These are phyloP conservation scores for Colistium nudipinnis DNA, from an alignment of 2,113 vertebrate species.

Conservation along the genomic window DNA sequence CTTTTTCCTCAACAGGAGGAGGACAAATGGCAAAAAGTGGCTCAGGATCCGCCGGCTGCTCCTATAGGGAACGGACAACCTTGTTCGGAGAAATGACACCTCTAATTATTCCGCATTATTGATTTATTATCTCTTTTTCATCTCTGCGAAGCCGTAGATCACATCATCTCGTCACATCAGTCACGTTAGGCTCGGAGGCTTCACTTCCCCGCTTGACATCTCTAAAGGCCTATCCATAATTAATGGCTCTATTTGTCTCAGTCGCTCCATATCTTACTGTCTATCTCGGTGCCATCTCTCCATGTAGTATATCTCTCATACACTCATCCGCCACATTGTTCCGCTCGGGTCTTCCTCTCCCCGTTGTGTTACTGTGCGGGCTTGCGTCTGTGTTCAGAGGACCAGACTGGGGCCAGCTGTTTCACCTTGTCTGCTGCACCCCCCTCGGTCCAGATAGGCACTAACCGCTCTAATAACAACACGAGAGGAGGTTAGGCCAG, in stretches of 20 bases:
- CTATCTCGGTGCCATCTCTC: constrained; percentile 39
- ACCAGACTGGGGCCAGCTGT: constrained; percentile 74
- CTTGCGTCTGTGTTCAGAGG: constrained; percentile 54
- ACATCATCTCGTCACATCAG: constrained; percentile 73
- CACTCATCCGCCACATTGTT: constrained; percentile 19
- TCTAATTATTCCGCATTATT: constrained; percentile 79
- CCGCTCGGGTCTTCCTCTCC: constrained; percentile 24
- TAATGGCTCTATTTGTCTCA: constrained; percentile 76
- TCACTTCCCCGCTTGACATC: constrained; percentile 72
- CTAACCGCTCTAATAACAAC: constrained; percentile 73
- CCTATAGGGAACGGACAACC: constrained; percentile 34
- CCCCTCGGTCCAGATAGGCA: constrained; percentile 56
- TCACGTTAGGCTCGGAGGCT: constrained; percentile 70
- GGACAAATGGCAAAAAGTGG: constrained; percentile 58
- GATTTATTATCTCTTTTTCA: constrained; percentile 78
- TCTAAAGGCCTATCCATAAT: constrained; percentile 80
- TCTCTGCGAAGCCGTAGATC: constrained; percentile 69
- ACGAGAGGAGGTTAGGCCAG: constrained; percentile 56
- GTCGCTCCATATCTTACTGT: constrained; percentile 55
- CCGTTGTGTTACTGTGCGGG: constrained; percentile 1
- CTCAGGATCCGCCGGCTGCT: constrained; percentile 40
- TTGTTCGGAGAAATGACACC: constrained; percentile 70
- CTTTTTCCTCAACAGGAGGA: constrained; percentile 58
- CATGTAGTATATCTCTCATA: constrained; percentile 28
- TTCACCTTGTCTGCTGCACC: constrained; percentile 61